Evolutionary conservation across 2,888 invertebrate species (phyloP).

Genomic region (Globia sparganii): DNA sequence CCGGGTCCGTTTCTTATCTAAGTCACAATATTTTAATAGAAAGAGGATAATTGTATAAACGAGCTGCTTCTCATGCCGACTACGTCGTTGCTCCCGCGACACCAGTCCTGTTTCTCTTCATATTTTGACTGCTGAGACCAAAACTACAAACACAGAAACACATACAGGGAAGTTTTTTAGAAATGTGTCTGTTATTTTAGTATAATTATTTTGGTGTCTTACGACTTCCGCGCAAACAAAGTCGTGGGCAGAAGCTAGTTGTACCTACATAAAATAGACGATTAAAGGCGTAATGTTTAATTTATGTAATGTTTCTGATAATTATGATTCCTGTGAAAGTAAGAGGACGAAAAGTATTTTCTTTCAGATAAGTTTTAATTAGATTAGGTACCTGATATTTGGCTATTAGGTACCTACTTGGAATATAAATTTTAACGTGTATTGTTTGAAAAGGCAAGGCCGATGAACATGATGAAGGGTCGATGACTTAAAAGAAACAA

Average conservation of each 20-base stretch:
- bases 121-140: background rate
- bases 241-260: background rate
- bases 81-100: background rate
- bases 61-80: background rate
- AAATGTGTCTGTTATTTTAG: background rate
- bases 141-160: background rate
- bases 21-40: background rate
- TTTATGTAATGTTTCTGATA: constrained; percentile 9
- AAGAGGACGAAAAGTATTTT: constrained; percentile 18
- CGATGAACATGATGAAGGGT: background rate
- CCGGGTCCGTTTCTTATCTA: background rate
- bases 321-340: constrained; percentile 23
- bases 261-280: background rate
- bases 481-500: background rate
- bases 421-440: background rate
- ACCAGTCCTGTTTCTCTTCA: background rate
- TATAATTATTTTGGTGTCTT: background rate
- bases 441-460: background rate
- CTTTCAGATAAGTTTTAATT: constrained; percentile 16
- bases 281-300: constrained; percentile 10
- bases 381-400: background rate
- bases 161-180: background rate
- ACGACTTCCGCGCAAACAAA: background rate
- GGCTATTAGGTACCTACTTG: background rate
- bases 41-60: background rate